These are phyloP conservation scores for Phylloscopus trochilus DNA, from an alignment of 2,113 vertebrate species.

Conservation along the genomic window DNA sequence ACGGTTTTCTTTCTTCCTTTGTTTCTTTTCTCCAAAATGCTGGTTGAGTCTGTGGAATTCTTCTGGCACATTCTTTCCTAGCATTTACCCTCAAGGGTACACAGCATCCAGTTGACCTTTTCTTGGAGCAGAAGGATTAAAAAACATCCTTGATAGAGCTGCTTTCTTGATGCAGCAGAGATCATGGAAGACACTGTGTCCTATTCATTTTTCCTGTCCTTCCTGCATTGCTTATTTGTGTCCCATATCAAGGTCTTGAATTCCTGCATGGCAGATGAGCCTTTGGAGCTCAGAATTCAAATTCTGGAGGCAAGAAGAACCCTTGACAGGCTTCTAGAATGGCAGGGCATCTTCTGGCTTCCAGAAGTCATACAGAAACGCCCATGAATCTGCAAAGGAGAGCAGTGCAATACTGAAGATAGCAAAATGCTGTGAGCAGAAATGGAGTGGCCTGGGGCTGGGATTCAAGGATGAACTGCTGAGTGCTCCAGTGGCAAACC, in stretches of 20 bases:
- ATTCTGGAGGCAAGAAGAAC: not conserved
- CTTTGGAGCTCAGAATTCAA: not conserved
- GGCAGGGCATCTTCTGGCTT: not conserved
- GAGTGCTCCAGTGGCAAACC: not conserved
- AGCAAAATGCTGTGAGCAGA: not conserved
- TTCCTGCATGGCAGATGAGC: not conserved
- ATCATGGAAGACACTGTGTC: not conserved
- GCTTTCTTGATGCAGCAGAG: not conserved
- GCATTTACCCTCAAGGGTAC: not conserved
- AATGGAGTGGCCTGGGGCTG: not conserved
- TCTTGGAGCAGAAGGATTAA: not conserved
- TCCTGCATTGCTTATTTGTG: not conserved
- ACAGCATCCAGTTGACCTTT: not conserved
- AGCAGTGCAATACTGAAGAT: not conserved
- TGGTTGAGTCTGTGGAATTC: not conserved
- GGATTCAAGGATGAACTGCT: not conserved
- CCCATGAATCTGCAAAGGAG: not conserved
- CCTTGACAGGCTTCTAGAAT: not conserved
- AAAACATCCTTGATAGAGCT: not conserved
- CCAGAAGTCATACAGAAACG: not conserved
- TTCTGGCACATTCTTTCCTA: not conserved
- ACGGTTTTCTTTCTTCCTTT: not conserved
- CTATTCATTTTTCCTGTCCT: not conserved
- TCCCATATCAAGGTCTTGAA: not conserved
- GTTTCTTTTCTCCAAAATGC: not conserved